These are phyloP conservation scores for Hippocampus guttulatus DNA, from an alignment of 2,113 vertebrate genomes.

Conservation along the genomic window DNA sequence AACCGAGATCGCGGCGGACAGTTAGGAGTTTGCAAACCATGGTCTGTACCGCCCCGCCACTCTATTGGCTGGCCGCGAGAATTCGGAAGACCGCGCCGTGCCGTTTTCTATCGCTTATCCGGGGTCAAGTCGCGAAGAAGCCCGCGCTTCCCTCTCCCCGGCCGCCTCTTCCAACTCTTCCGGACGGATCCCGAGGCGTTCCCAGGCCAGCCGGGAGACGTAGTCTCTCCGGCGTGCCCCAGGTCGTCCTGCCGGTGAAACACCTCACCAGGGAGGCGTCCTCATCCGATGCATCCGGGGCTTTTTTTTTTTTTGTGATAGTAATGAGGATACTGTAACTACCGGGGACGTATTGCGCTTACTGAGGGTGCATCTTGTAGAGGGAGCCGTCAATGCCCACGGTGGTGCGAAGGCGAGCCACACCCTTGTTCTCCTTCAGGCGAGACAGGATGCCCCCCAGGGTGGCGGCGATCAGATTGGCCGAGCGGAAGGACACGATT, in stretches of 20 bases:
- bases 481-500: conserved; percentile 92
- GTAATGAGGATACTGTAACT: background rate
- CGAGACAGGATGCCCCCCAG: conserved; percentile 85
- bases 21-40: background rate
- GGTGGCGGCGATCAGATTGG: conserved; percentile 85
- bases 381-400: conserved; percentile 96
- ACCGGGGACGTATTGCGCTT: conserved; percentile 59
- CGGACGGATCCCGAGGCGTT: no score
- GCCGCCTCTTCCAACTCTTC: no score
- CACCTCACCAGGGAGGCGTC: no score
- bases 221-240: no score
- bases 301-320: background rate
- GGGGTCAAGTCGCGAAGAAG: no score
- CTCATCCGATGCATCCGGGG: no score
- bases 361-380: conserved; percentile 99
- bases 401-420: conserved; percentile 85
- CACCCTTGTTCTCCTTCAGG: conserved; percentile 87
- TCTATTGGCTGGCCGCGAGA: no score
- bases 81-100: no score
- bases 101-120: no score
- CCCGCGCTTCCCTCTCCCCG: no score
- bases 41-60: background rate
- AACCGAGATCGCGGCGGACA: background rate
- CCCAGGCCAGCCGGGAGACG: no score
- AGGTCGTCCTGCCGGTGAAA: no score